A percentile compares a stretch with the other conserved stretches of the same genome.
Evolutionary conservation across 2,797 vertebrate genomes (phyloP).

Genomic region (Poeciliopsis presidionis): DNA sequence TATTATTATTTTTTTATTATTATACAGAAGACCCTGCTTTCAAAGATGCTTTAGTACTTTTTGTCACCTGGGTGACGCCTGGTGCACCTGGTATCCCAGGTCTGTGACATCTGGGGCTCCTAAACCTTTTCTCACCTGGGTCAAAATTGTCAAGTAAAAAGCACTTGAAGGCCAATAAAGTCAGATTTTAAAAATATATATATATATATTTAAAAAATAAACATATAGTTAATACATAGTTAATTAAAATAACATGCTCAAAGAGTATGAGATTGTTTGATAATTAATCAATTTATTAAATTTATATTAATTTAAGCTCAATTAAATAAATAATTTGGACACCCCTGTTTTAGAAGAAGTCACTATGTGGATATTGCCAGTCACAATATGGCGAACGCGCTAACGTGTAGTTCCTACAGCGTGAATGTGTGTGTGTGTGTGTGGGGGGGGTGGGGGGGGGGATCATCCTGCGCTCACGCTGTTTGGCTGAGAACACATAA

Average conservation of each 20-base stretch:
- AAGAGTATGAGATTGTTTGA: no score
- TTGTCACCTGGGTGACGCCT: not conserved
- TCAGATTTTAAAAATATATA: not conserved
- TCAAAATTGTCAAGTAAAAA: not conserved
- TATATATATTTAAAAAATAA: not conserved
- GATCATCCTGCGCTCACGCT: not conserved
- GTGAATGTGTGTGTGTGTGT: not conserved
- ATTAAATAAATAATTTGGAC: not conserved
- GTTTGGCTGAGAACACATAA: slow-evolving; percentile 21
- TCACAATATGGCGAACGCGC: not conserved
- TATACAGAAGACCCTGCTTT: no score
- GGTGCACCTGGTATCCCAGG: no score
- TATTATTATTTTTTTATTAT: not conserved
- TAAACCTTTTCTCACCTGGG: not conserved
- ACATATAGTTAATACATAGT: no score
- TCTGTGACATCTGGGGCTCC: no score
- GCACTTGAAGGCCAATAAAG: not conserved
- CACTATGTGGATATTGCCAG: not conserved
- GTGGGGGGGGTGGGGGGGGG: not conserved
- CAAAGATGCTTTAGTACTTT: not conserved
- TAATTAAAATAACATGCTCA: no score
- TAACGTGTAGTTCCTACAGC: not conserved
- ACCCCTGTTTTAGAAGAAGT: not conserved
- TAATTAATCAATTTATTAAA: no score
- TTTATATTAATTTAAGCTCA: no score